A percentile compares a stretch with the other conserved stretches of the same genome.
Conservation (phyloP, 92 coral and sea anemone species). For the Bergia puertoricense region DNA sequence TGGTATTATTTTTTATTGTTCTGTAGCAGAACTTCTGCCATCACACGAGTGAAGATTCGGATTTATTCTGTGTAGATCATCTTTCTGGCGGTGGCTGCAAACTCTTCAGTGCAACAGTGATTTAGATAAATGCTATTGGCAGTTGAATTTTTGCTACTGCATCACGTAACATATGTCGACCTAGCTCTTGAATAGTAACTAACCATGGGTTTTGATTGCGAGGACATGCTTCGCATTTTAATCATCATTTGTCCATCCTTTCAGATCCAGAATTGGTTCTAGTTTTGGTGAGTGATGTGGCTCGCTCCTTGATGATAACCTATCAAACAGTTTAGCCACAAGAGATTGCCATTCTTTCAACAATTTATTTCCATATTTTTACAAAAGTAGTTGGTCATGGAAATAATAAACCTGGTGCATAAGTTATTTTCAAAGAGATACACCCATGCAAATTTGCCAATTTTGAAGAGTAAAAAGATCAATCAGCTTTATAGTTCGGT, state of each 20-base stretch:
- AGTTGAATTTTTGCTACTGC: neutral
- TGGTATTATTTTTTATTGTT: neutral
- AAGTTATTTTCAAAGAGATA: neutral
- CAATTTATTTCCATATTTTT: neutral
- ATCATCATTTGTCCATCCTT: neutral
- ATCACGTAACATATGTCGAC: neutral
- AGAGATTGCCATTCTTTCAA: neutral
- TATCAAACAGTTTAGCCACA: neutral
- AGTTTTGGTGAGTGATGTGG: neutral
- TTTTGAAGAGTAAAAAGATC: too few species aligned
- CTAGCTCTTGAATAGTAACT: neutral
- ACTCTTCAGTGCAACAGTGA: neutral
- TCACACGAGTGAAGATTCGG: neutral
- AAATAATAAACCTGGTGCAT: neutral
- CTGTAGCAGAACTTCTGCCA: slow-evolving; percentile 1
- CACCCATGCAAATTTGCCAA: too few species aligned
- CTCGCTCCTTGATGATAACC: neutral
- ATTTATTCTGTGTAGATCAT: neutral
- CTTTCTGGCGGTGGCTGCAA: neutral
- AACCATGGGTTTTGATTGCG: neutral
- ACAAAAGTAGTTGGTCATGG: neutral
- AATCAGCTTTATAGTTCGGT: too few species aligned
- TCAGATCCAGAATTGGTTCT: neutral
- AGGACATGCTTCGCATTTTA: too few species aligned
- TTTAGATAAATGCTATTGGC: neutral